phyloP scores from a whole-genome alignment of 2,113 vertebrate species.

The Microcebus griseorufus region DNA sequence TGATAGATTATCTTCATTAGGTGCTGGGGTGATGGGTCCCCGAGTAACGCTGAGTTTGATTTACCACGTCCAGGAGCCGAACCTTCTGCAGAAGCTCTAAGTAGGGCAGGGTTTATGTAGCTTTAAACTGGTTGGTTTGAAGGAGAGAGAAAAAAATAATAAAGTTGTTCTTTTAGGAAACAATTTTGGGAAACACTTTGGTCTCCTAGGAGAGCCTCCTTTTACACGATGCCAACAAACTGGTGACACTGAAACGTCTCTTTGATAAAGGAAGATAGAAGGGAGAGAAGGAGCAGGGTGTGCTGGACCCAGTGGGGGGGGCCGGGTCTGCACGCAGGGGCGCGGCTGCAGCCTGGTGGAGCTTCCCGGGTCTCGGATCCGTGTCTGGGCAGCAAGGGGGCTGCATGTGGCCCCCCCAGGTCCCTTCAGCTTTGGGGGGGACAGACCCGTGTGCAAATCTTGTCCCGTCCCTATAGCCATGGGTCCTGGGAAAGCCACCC shows the following conservation, averaged over 20 bases:
- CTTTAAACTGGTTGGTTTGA: conserved; percentile 73
- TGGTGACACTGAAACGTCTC: background rate
- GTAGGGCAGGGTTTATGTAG: conserved; percentile 81
- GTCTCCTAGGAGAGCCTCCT: background rate
- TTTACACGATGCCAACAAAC: background rate
- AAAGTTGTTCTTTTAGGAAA: conserved; percentile 60
- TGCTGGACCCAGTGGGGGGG: background rate
- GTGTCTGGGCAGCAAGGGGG: background rate
- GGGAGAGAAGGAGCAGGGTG: background rate
- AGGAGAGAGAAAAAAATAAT: conserved; percentile 5
- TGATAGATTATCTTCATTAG: conserved; percentile 90
- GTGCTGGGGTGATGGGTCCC: conserved; percentile 87
- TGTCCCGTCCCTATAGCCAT: background rate
- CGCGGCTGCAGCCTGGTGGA: background rate
- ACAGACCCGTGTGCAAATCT: background rate
- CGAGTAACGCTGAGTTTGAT: conserved; percentile 86
- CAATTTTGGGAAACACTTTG: conserved; percentile 17
- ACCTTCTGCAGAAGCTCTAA: conserved; percentile 81
- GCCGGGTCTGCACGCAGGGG: background rate
- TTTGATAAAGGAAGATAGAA: background rate
- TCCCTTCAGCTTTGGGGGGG: background rate
- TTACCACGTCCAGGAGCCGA: conserved; percentile 80
- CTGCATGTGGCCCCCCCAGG: background rate
- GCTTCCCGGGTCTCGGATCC: background rate
- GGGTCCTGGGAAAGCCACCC: background rate